These are phyloP conservation scores for Macrotrachela quadricornifera DNA, from an alignment of 1,140 invertebrate genomes.

Conservation along the genomic window DNA sequence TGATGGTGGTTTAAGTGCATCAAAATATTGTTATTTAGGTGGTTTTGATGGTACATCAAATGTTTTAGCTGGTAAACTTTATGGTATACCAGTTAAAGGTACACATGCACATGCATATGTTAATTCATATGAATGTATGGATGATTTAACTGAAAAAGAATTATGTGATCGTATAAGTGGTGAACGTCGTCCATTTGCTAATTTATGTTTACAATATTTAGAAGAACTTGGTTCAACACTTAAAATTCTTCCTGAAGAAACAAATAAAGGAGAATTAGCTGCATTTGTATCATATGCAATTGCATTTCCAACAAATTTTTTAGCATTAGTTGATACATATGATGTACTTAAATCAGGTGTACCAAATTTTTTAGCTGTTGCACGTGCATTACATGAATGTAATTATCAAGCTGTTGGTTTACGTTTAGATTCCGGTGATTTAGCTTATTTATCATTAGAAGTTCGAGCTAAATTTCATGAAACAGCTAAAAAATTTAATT, in stretches of 20 bases:
- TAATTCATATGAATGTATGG: constrained; percentile 60
- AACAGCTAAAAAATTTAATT: constrained; percentile 39
- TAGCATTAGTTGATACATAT: constrained; percentile 92
- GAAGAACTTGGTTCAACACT: not conserved
- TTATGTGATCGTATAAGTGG: not conserved
- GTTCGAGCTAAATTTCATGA: constrained; percentile 56
- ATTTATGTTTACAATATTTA: not conserved
- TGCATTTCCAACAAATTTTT: constrained; percentile 79
- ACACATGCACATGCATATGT: constrained; percentile 98
- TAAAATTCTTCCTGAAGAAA: not conserved
- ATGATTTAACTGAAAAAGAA: constrained; percentile 14
- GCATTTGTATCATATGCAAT: constrained; percentile 86
- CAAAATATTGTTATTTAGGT: constrained; percentile 86
- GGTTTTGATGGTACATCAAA: constrained; percentile 97
- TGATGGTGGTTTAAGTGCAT: constrained; percentile 91
- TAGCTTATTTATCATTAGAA: constrained; percentile 75
- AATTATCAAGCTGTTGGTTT: constrained; percentile 74
- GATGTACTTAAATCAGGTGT: constrained; percentile 83
- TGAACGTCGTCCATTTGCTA: not conserved
- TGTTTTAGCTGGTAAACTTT: constrained; percentile 89
- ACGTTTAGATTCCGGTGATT: constrained; percentile 83
- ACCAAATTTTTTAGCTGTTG: constrained; percentile 90
- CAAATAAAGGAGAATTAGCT: constrained; percentile 46
- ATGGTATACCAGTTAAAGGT: constrained; percentile 83
- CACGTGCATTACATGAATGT: constrained; percentile 67